phyloP scores from a whole-genome alignment of 2,797 vertebrate genomes.

The Alfaro cultratus region DNA sequence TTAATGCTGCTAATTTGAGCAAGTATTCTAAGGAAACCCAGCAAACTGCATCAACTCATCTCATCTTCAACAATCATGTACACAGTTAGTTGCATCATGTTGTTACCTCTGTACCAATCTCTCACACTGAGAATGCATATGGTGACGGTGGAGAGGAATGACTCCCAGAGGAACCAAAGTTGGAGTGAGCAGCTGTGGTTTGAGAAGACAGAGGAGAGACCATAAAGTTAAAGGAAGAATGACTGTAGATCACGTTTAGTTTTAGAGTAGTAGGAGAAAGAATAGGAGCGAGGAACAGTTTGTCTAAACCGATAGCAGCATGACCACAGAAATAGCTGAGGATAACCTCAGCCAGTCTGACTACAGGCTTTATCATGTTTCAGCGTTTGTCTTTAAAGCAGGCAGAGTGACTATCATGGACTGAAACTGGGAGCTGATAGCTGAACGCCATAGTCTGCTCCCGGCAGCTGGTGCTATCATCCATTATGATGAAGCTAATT shows the following conservation, averaged over 20 bases:
- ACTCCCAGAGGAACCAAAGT: neutral
- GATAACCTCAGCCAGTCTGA: neutral
- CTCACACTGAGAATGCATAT: no score
- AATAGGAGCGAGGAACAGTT: neutral
- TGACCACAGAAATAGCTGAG: neutral
- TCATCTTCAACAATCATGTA: neutral
- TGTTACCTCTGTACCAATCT: neutral
- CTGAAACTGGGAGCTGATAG: neutral
- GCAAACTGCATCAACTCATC: no score
- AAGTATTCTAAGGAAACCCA: neutral
- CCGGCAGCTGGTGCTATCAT: neutral
- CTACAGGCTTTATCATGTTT: neutral
- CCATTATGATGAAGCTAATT: neutral
- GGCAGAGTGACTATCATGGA: neutral
- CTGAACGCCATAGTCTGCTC: neutral
- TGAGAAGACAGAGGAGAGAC: neutral
- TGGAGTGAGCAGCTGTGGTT: neutral
- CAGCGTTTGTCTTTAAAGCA: neutral
- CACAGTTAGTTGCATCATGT: neutral
- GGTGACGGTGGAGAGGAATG: neutral
- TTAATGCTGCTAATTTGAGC: neutral
- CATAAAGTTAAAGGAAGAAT: neutral
- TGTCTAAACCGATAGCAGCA: neutral
- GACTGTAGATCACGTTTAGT: neutral
- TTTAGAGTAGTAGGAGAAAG: neutral